Percentiles rank a stretch among this genome's conserved stretches.
These are phyloP conservation scores for Rhamnusium bicolor DNA, from an alignment of 2,888 invertebrate genomes.

Conservation along the genomic window DNA sequence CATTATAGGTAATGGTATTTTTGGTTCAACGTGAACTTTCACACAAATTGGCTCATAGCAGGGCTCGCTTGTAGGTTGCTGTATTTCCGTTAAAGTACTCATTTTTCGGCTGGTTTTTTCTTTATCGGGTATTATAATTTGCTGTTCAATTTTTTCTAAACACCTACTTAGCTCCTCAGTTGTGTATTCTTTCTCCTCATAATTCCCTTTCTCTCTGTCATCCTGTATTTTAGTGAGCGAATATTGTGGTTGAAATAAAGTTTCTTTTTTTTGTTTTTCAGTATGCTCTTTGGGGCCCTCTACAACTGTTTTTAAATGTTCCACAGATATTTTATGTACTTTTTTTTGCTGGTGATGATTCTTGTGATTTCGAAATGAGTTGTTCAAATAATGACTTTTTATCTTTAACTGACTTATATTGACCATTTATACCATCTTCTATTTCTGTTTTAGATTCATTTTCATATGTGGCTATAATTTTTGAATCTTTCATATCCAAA, in stretches of 20 bases:
- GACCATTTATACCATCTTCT: slow-evolving; percentile 52
- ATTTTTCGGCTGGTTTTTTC: slow-evolving; percentile 39
- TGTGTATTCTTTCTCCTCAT: slow-evolving; percentile 48
- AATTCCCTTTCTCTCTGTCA: slow-evolving; percentile 21
- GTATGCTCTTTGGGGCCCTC: slow-evolving; percentile 41
- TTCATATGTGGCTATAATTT: background rate
- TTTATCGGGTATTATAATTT: slow-evolving; percentile 47
- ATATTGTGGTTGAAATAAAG: slow-evolving; percentile 16
- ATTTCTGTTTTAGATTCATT: slow-evolving; percentile 31
- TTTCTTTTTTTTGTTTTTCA: slow-evolving; percentile 50
- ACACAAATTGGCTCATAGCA: slow-evolving; percentile 63
- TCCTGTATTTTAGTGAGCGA: slow-evolving; percentile 11
- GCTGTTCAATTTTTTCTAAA: slow-evolving; percentile 53
- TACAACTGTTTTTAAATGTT: slow-evolving; percentile 30
- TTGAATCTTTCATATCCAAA: slow-evolving; percentile 15
- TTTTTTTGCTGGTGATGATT: slow-evolving; percentile 64
- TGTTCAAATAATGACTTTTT: slow-evolving; percentile 67
- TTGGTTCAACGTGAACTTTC: slow-evolving; percentile 59
- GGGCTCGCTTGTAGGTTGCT: slow-evolving; percentile 38
- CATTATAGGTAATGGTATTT: slow-evolving; percentile 46
- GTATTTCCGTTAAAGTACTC: slow-evolving; percentile 20
- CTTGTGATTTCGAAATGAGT: slow-evolving; percentile 66
- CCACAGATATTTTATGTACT: slow-evolving; percentile 35
- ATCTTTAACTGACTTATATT: slow-evolving; percentile 65
- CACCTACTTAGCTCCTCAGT: slow-evolving; percentile 56